Conservation (phyloP, 2,113 vertebrate species). For the Phrynosoma blainvillii region DNA sequence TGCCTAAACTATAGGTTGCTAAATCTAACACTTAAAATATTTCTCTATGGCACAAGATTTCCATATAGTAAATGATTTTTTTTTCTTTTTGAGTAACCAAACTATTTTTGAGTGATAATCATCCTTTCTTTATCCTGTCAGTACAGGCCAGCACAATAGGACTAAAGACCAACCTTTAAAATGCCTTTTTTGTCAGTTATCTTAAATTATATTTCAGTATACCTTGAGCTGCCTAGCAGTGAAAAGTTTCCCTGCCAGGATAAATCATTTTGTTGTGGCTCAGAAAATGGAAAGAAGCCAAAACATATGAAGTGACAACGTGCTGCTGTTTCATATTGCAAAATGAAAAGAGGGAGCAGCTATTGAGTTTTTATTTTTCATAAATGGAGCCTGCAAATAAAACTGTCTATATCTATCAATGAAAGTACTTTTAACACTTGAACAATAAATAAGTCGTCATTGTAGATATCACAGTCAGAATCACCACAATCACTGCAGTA, state of each 20-base stretch:
- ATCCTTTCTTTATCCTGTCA: slow-evolving; percentile 49
- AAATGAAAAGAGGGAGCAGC: slow-evolving; percentile 47
- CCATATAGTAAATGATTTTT: neutral
- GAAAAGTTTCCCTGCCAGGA: neutral
- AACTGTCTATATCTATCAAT: slow-evolving; percentile 10
- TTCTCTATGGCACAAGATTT: neutral
- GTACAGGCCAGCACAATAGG: slow-evolving; percentile 27
- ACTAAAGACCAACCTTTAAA: slow-evolving; percentile 47
- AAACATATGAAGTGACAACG: slow-evolving; percentile 30
- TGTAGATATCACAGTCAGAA: neutral
- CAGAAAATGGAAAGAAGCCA: slow-evolving; percentile 25
- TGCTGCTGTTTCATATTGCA: slow-evolving; percentile 29
- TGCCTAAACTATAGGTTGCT: no score
- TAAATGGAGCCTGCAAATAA: neutral
- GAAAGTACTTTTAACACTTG: slow-evolving; percentile 14
- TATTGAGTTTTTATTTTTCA: slow-evolving; percentile 25
- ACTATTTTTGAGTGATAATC: slow-evolving; percentile 56
- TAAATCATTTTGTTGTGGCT: neutral
- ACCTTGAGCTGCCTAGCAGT: slow-evolving; percentile 34
- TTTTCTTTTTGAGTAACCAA: slow-evolving; percentile 33
- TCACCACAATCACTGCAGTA: neutral
- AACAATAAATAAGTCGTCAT: neutral
- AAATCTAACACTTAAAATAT: neutral
- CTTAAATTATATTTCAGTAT: slow-evolving; percentile 44
- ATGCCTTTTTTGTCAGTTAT: slow-evolving; percentile 48